Conservation (phyloP, 2,888 invertebrate genomes). For the Callimorpha dominula region DNA sequence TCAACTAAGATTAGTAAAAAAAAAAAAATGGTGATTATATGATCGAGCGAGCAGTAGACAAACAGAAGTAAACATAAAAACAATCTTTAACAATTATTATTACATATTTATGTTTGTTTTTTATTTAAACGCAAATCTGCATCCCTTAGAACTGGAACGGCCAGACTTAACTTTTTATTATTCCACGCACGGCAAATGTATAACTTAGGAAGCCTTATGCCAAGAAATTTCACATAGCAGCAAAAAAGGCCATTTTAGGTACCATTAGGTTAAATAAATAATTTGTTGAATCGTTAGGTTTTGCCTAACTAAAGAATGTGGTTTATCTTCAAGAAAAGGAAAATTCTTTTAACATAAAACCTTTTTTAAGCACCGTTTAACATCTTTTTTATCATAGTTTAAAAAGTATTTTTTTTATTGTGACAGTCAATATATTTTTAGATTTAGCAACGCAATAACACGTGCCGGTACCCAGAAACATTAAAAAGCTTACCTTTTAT, state of each 20-base stretch:
- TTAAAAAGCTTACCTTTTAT: constrained; percentile 36
- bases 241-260: constrained; percentile 17
- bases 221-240: constrained; percentile 9
- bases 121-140: background rate
- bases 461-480: constrained; percentile 35
- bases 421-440: background rate
- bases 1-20: too few species aligned
- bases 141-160: constrained; percentile 5
- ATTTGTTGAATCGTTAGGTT: constrained; percentile 15
- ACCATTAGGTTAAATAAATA: constrained; percentile 42
- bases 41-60: too few species aligned
- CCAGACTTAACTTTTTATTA: constrained; percentile 19
- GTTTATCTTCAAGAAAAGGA: background rate
- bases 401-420: background rate
- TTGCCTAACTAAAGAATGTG: background rate
- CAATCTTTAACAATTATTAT: background rate
- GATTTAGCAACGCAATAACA: constrained; percentile 28
- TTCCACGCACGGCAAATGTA: constrained; percentile 16
- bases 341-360: background rate
- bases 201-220: constrained; percentile 10
- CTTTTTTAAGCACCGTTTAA: background rate
- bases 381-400: too few species aligned
- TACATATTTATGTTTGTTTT: background rate
- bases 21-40: too few species aligned
- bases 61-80: too few species aligned